Conservation (phyloP, 1,140 invertebrate genomes). For the Drosophila malerkotliana region DNA sequence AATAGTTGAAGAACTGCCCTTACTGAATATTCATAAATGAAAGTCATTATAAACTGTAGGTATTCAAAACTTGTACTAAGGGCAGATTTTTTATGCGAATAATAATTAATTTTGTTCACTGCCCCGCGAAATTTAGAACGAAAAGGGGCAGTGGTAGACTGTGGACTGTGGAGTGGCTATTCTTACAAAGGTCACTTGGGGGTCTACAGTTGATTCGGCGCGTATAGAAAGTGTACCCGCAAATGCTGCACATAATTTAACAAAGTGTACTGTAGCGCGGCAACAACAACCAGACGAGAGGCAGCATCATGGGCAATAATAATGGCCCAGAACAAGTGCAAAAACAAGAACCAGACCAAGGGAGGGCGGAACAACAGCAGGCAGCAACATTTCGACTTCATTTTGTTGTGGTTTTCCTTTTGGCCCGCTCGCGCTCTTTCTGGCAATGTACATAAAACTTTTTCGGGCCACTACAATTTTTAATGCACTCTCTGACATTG, state of each 20-base stretch:
- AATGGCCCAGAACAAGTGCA: conserved; percentile 43
- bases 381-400: conserved; percentile 69
- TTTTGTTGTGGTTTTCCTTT: conserved; percentile 74
- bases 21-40: conserved; percentile 42
- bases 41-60: conserved; percentile 26
- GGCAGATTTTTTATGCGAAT: conserved; percentile 32
- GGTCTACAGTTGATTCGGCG: conserved; percentile 23
- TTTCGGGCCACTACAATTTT: conserved; percentile 66
- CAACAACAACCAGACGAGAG: conserved; percentile 6
- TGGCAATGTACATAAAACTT: conserved; percentile 77
- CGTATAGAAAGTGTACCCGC: conserved; percentile 32
- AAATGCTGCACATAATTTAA: conserved; percentile 76
- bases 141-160: conserved; percentile 3
- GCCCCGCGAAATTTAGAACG: conserved; percentile 1
- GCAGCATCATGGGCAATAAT: conserved; percentile 41
- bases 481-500: conserved; percentile 79
- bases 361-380: conserved; percentile 34
- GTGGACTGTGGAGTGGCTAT: not conserved
- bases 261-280: conserved; percentile 60
- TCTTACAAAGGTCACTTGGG: conserved; percentile 25
- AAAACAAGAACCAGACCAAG: conserved; percentile 36
- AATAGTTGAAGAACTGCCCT: not conserved
- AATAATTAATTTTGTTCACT: conserved; percentile 41
- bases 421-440: conserved; percentile 40
- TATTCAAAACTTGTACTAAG: conserved; percentile 25